Conservation (phyloP, 2,113 vertebrate genomes). For the Taurulus bubalis region DNA sequence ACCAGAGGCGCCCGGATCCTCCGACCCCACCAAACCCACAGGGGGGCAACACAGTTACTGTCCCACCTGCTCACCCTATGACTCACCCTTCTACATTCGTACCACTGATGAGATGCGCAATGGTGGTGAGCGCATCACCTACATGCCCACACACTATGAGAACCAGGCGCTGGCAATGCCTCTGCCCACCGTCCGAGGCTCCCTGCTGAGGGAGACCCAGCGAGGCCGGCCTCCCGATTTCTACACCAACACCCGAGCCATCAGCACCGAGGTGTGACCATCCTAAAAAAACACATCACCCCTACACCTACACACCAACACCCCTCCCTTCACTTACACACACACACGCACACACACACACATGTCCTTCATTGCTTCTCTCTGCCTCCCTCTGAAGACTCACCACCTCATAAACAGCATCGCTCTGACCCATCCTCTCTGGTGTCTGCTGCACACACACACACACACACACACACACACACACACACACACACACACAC, state of each 20-base stretch:
- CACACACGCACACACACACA: no score
- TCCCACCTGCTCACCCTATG: constrained; percentile 90
- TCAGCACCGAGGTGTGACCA: constrained; percentile 94
- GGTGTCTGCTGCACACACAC: constrained; percentile 81
- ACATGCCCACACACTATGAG: constrained; percentile 87
- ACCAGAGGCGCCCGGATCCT: constrained; percentile 74
- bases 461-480: no score
- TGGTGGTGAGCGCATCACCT: constrained; percentile 90
- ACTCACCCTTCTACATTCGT: constrained; percentile 92
- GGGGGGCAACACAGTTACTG: constrained; percentile 82
- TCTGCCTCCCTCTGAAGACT: constrained; percentile 93
- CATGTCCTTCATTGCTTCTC: constrained; percentile 81
- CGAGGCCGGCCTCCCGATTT: constrained; percentile 77
- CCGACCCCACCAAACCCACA: constrained; percentile 57
- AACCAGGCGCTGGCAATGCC: constrained; percentile 87
- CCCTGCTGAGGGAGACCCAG: constrained; percentile 84
- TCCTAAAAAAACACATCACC: neutral
- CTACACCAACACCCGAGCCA: constrained; percentile 89
- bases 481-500: no score
- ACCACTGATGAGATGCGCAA: constrained; percentile 91
- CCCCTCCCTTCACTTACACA: no score
- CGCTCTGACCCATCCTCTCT: constrained; percentile 86
- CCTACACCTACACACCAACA: constrained; percentile 4
- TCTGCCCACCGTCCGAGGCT: constrained; percentile 84
- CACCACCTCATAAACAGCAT: constrained; percentile 94